phyloP scores from a whole-genome alignment of 2,888 invertebrate species.

The Galeopsomyia nigrocyanea region DNA sequence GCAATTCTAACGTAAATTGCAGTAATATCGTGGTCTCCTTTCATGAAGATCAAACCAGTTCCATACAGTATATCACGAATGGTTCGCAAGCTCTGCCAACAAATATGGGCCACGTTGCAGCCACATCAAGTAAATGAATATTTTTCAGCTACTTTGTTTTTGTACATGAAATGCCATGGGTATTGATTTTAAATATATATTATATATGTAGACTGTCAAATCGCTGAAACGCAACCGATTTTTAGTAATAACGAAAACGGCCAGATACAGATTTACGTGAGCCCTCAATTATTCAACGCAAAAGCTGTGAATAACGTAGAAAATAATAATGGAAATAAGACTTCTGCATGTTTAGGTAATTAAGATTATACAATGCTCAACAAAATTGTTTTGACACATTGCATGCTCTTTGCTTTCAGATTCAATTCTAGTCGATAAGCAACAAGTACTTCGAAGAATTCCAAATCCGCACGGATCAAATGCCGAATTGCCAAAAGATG shows the following conservation, averaged over 20 bases:
- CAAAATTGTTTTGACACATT: neutral
- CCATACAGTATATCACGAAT: conserved; percentile 16
- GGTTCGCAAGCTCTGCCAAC: neutral
- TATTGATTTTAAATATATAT: neutral
- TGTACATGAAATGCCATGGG: too few species aligned
- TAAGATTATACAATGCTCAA: neutral
- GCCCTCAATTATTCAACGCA: neutral
- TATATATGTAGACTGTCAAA: neutral
- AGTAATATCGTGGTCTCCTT: conserved; percentile 34
- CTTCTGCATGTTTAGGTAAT: conserved; percentile 14
- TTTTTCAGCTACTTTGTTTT: too few species aligned
- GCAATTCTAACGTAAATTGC: conserved; percentile 21
- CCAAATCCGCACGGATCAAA: conserved; percentile 10
- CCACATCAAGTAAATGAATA: too few species aligned
- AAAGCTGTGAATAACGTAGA: conserved; percentile 15
- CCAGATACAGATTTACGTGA: conserved; percentile 30
- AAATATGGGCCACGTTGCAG: too few species aligned
- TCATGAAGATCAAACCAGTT: conserved; percentile 24
- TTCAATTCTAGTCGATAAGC: neutral
- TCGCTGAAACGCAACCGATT: neutral
- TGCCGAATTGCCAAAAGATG: conserved; percentile 26
- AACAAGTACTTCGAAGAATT: conserved; percentile 16
- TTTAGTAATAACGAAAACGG: conserved; percentile 2
- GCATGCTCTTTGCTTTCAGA: neutral
- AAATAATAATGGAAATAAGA: neutral